Evolutionary conservation across 2,888 invertebrate genomes (phyloP).

Genomic region (Geotrupes spiniger): DNA sequence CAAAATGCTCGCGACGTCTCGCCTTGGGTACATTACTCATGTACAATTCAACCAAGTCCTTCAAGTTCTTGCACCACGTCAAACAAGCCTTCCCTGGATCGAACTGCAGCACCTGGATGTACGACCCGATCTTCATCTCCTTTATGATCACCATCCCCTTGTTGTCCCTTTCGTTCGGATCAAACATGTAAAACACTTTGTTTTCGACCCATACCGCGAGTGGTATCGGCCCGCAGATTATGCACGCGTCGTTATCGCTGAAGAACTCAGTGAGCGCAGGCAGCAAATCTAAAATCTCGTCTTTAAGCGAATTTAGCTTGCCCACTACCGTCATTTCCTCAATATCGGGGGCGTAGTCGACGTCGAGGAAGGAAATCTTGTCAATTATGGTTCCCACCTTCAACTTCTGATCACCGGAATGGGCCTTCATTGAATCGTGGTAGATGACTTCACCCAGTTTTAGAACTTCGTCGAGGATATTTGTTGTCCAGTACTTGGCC

Average conservation of each 20-base stretch:
- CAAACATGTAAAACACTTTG: constrained; percentile 48
- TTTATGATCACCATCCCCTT: constrained; percentile 35
- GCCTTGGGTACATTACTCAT: constrained; percentile 42
- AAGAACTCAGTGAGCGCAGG: constrained; percentile 45
- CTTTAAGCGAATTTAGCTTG: constrained; percentile 38
- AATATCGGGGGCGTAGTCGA: constrained; percentile 37
- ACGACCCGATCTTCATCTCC: constrained; percentile 30
- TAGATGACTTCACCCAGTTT: constrained; percentile 44
- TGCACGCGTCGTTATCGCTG: constrained; percentile 41
- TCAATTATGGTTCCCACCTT: constrained; percentile 27
- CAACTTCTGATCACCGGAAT: constrained; percentile 23
- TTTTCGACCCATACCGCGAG: constrained; percentile 50
- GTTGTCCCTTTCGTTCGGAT: constrained; percentile 48
- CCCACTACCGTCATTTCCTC: constrained; percentile 44
- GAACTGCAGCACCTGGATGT: constrained; percentile 30
- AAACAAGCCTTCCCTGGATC: constrained; percentile 45
- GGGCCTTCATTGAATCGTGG: constrained; percentile 36
- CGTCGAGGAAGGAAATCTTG: constrained; percentile 36
- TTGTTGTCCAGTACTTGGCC: constrained; percentile 46
- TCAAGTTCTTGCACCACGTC: constrained; percentile 43
- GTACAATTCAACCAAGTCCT: constrained; percentile 45
- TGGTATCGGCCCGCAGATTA: constrained; percentile 46
- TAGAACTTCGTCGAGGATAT: constrained; percentile 44
- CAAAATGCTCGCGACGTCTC: constrained; percentile 37
- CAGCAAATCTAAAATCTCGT: constrained; percentile 41